A percentile compares a stretch with the other conserved stretches of the same genome.
Conservation (phyloP, 2,797 vertebrate species). For the Neomorphus geoffroyi region DNA sequence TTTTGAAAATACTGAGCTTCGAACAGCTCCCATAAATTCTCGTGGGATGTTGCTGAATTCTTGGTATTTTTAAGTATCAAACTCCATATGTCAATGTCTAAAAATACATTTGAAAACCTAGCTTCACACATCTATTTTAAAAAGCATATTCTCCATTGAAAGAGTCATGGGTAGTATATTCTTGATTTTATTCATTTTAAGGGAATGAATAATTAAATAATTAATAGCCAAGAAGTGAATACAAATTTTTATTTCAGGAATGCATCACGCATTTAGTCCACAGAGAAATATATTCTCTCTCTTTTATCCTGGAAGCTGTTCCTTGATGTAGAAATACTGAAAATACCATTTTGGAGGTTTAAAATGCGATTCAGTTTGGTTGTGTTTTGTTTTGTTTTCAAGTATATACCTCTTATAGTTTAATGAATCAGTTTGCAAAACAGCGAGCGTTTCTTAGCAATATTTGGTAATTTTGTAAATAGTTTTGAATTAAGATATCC, state of each 20-base stretch:
- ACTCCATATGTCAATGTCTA: neutral
- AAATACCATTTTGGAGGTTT: neutral
- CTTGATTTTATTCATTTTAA: neutral
- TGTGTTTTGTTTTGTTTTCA: neutral
- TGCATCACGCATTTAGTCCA: neutral
- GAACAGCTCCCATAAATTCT: neutral
- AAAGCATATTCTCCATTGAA: neutral
- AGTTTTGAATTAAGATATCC: neutral
- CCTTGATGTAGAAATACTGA: neutral
- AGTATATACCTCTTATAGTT: accelerated
- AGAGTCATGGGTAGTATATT: neutral
- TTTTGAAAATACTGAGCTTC: neutral
- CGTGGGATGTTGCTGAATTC: neutral
- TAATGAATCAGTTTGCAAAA: neutral
- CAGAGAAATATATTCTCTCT: neutral
- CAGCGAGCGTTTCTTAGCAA: neutral
- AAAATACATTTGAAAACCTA: neutral
- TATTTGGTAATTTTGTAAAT: neutral
- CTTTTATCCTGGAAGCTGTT: neutral
- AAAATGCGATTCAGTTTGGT: neutral
- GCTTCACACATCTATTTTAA: neutral
- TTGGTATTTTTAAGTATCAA: neutral
- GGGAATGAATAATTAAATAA: neutral
- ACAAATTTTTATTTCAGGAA: neutral
- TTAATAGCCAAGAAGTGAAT: neutral